Evolutionary conservation across 2,113 vertebrate species (phyloP).

Genomic region (Varanus komodoensis): DNA sequence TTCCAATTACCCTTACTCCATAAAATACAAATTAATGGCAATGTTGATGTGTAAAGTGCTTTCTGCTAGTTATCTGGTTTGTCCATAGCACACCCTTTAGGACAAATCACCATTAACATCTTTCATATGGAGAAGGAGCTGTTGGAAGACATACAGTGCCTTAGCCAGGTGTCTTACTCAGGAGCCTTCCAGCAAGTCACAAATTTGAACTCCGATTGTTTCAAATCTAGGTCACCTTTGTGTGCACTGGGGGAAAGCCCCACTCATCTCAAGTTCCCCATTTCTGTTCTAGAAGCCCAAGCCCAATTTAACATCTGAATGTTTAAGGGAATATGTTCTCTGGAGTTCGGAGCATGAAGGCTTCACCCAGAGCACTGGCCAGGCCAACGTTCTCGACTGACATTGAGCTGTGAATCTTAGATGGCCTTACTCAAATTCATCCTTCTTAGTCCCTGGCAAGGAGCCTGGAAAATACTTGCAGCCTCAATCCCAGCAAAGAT

Average conservation of each 20-base stretch:
- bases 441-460: slow-evolving; percentile 25
- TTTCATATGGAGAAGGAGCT: background rate
- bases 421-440: slow-evolving; percentile 1
- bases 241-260: background rate
- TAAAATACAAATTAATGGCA: background rate
- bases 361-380: background rate
- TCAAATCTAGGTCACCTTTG: background rate
- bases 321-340: background rate
- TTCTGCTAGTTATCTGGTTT: background rate
- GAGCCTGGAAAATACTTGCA: slow-evolving; percentile 30
- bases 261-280: background rate
- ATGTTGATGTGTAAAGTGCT: background rate
- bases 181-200: background rate
- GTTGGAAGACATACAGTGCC: background rate
- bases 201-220: background rate
- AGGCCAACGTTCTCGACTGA: background rate
- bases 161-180: background rate
- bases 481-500: slow-evolving; percentile 20
- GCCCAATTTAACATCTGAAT: background rate
- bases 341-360: background rate
- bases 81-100: background rate
- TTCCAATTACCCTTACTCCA: background rate
- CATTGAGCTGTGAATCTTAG: background rate
- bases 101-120: background rate
- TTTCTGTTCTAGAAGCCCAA: background rate